Percentiles rank a stretch among this genome's conserved stretches.
These are phyloP conservation scores for Candidula unifasciata DNA, from an alignment of 2,888 invertebrate genomes.

Conservation along the genomic window DNA sequence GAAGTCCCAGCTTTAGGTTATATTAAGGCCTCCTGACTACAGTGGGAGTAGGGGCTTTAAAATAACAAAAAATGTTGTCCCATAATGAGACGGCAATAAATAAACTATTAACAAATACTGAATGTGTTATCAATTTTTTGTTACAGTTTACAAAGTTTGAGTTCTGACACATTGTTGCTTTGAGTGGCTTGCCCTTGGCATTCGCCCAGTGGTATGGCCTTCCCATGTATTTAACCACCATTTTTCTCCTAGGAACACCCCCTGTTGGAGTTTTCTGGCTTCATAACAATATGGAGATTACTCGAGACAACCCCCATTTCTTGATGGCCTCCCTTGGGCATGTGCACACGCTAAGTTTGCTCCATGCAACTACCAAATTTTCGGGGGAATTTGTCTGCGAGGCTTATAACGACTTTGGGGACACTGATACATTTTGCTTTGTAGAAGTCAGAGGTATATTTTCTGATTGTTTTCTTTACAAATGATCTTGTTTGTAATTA, in stretches of 20 bases:
- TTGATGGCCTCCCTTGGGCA: slow-evolving; percentile 81
- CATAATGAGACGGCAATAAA: too few species aligned
- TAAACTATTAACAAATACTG: too few species aligned
- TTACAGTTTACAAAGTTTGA: too few species aligned
- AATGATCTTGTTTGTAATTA: too few species aligned
- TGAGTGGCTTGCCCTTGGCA: background rate
- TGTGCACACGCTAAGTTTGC: slow-evolving; percentile 81
- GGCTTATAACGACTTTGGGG: slow-evolving; percentile 73
- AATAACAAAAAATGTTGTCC: too few species aligned
- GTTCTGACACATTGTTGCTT: too few species aligned
- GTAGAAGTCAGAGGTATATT: slow-evolving; percentile 65
- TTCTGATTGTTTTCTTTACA: background rate
- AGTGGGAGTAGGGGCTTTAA: too few species aligned
- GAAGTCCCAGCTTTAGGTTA: too few species aligned
- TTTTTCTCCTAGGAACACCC: slow-evolving; percentile 76
- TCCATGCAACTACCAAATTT: slow-evolving; percentile 73
- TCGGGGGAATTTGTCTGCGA: slow-evolving; percentile 73
- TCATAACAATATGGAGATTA: slow-evolving; percentile 83
- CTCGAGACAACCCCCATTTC: slow-evolving; percentile 82
- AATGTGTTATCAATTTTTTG: too few species aligned
- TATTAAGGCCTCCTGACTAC: too few species aligned
- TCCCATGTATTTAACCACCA: background rate
- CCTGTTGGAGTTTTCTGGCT: slow-evolving; percentile 84
- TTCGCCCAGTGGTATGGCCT: background rate
- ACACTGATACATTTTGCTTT: slow-evolving; percentile 72